phyloP scores from a whole-genome alignment of 2,113 vertebrate genomes.

The Chlorocebus sabaeus region DNA sequence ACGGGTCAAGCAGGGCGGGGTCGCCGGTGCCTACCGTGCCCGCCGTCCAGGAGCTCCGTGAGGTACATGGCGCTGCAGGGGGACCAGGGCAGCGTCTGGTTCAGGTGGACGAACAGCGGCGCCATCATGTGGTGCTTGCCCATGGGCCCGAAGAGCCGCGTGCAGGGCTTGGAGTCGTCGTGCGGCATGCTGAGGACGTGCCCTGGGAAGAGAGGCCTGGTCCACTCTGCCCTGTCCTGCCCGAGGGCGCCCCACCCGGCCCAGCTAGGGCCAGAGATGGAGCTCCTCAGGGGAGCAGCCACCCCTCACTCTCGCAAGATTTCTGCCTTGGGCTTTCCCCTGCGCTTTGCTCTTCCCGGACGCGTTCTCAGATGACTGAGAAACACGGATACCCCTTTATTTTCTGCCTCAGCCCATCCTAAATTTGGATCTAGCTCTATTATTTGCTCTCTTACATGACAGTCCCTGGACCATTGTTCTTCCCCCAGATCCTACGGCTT shows the following conservation, averaged over 20 bases:
- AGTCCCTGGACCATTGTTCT: background rate
- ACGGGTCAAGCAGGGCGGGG: background rate
- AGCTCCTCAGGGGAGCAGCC: background rate
- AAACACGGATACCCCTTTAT: background rate
- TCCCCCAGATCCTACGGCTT: background rate
- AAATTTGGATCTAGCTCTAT: background rate
- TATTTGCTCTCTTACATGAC: rapidly evolving
- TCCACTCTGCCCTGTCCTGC: background rate
- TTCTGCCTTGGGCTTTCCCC: background rate
- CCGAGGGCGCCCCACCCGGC: background rate
- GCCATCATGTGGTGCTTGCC: conserved; percentile 93
- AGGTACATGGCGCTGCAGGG: conserved; percentile 95
- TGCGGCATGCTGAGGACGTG: conserved; percentile 98
- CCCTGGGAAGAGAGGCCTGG: conserved; percentile 80
- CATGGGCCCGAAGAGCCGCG: conserved; percentile 89
- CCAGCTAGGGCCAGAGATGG: background rate
- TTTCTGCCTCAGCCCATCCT: background rate
- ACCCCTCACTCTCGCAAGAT: background rate
- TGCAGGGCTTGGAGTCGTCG: conserved; percentile 94
- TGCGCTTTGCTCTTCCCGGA: background rate
- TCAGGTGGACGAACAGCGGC: conserved; percentile 90
- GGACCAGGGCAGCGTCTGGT: conserved; percentile 94
- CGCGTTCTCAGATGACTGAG: background rate
- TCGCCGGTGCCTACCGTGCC: conserved; percentile 86
- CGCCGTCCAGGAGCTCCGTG: conserved; percentile 96